Percentiles rank a stretch among this genome's conserved stretches.
Evolutionary conservation across 2,797 vertebrate genomes (phyloP).

Genomic region (Lepilemur ruficaudatus): DNA sequence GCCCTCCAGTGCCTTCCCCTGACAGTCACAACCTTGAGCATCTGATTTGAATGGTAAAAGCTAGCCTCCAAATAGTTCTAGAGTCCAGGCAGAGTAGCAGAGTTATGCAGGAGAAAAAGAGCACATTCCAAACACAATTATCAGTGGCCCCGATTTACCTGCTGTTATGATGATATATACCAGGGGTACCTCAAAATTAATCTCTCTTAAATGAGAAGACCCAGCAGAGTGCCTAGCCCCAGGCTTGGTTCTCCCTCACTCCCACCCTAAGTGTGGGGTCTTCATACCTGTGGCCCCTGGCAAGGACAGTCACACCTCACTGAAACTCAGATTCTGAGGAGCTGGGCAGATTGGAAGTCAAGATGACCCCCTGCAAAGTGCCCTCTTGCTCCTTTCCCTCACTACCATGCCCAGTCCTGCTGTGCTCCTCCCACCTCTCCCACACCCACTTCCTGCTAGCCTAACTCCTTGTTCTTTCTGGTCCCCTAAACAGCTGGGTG

Average conservation of each 20-base stretch:
- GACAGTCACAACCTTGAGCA: not conserved
- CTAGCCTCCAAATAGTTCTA: not conserved
- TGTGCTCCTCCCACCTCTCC: not conserved
- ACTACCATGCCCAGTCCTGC: not conserved
- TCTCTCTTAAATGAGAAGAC: not conserved
- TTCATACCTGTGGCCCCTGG: not conserved
- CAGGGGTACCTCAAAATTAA: not conserved
- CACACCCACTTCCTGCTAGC: not conserved
- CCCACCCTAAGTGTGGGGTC: not conserved
- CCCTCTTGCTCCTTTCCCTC: not conserved
- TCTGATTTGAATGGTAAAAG: not conserved
- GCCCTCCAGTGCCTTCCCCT: not conserved
- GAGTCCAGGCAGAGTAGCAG: not conserved
- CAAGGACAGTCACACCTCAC: not conserved
- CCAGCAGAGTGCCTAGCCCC: not conserved
- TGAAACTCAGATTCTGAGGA: not conserved
- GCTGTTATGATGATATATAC: not conserved
- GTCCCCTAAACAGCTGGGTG: not conserved
- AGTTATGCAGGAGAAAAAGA: not conserved
- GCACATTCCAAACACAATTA: not conserved
- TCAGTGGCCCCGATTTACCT: not conserved
- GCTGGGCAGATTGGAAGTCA: not conserved
- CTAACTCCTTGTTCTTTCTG: not conserved
- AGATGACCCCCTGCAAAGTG: not conserved
- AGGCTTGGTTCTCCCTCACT: not conserved